Evolutionary conservation across 2,888 invertebrate genomes (phyloP).

Genomic region (Punctoribates punctum): DNA sequence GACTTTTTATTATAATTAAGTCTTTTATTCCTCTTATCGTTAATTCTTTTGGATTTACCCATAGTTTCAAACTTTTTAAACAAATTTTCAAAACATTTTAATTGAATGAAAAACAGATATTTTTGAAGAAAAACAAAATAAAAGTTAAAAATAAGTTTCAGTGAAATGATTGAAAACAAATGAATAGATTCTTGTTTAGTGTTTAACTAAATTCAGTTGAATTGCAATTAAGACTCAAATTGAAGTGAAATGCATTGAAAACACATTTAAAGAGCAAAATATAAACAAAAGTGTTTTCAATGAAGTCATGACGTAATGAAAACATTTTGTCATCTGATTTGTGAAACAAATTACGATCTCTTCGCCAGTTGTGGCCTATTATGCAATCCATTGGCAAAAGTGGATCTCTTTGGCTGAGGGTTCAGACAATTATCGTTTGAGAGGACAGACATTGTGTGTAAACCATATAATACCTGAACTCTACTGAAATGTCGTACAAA

Average conservation of each 20-base stretch:
- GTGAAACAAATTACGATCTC: background rate
- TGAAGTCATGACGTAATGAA: slow-evolving; percentile 13
- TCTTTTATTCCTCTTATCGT: background rate
- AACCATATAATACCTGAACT: background rate
- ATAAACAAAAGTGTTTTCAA: slow-evolving; percentile 11
- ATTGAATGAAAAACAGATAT: background rate
- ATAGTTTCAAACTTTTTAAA: slow-evolving; percentile 3
- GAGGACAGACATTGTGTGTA: background rate
- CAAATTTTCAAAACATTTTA: background rate
- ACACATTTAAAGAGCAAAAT: background rate
- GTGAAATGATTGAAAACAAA: no score
- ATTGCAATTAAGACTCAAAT: background rate
- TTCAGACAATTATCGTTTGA: background rate
- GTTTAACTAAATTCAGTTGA: no score
- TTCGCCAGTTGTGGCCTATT: background rate
- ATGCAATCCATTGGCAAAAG: background rate
- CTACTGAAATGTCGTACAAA: slow-evolving; percentile 19
- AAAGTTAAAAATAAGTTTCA: background rate
- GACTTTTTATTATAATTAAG: background rate
- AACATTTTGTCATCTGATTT: background rate
- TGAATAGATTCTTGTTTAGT: no score
- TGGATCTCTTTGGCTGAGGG: background rate
- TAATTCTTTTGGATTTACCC: background rate
- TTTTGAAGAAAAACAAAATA: background rate
- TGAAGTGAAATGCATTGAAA: background rate